phyloP scores from a whole-genome alignment of 1,140 invertebrate species.

The Micrasema longulum region DNA sequence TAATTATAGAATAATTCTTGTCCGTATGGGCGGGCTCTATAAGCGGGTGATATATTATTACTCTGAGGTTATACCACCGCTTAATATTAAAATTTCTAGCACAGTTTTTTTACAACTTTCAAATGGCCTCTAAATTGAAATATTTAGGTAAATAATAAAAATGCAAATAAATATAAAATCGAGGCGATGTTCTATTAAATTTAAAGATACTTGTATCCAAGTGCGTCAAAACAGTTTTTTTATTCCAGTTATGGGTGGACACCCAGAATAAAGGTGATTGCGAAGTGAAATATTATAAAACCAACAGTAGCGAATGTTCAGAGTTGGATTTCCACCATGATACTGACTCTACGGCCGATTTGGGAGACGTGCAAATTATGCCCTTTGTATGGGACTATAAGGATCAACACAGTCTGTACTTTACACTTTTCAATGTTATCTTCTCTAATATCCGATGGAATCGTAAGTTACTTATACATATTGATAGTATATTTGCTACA shows the following conservation, averaged over 20 bases:
- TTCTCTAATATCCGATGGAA: conserved; percentile 49
- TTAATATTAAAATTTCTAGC: neutral
- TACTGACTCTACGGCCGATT: neutral
- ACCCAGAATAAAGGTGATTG: conserved; percentile 17
- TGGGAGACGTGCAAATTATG: conserved; percentile 43
- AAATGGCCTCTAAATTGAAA: too few relatives aligned
- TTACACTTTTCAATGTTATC: conserved; percentile 44
- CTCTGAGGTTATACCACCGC: neutral
- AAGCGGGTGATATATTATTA: neutral
- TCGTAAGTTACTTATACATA: conserved; percentile 40
- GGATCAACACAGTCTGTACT: conserved; percentile 29
- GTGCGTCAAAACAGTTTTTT: neutral
- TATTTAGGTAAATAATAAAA: too few relatives aligned
- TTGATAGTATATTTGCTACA: neutral
- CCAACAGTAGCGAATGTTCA: conserved; percentile 41
- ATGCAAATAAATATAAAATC: neutral
- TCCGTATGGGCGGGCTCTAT: too few relatives aligned
- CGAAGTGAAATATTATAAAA: conserved; percentile 37
- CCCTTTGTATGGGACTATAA: conserved; percentile 42
- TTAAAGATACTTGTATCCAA: neutral
- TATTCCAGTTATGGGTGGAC: conserved; percentile 19
- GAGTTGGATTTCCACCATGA: conserved; percentile 25
- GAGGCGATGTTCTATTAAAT: neutral
- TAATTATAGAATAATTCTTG: too few relatives aligned
- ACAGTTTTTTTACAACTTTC: neutral